These are phyloP conservation scores for Furcifer pardalis DNA, from an alignment of 2,797 vertebrate species.

Conservation along the genomic window DNA sequence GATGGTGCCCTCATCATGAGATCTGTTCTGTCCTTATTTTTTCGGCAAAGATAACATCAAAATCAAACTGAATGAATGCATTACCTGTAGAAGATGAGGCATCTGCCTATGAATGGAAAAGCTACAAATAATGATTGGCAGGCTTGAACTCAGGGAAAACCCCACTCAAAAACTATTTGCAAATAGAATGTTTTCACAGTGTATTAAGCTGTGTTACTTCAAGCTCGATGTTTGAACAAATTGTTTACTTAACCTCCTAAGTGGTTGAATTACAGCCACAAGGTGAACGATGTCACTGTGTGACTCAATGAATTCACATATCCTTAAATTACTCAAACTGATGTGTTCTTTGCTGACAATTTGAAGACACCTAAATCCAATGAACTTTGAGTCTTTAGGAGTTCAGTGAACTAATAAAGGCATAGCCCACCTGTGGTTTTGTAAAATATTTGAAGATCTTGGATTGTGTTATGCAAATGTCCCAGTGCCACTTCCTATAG, in stretches of 20 bases:
- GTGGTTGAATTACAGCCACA: slow-evolving; percentile 60
- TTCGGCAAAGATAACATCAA: too few relatives aligned
- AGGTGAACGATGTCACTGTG: background rate
- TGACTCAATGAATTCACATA: background rate
- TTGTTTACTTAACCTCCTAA: slow-evolving; percentile 56
- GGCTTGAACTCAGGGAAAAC: background rate
- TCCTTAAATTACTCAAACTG: background rate
- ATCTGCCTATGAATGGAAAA: background rate
- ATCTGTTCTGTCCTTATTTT: too few relatives aligned
- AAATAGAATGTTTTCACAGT: background rate
- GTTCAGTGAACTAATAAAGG: too few relatives aligned
- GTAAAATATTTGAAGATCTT: background rate
- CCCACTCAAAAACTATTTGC: background rate
- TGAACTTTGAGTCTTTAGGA: too few relatives aligned
- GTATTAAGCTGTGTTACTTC: slow-evolving; percentile 27
- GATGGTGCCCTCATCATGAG: too few relatives aligned
- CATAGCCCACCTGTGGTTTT: slow-evolving; percentile 29
- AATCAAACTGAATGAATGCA: background rate
- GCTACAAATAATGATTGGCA: background rate
- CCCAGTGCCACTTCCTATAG: accelerated
- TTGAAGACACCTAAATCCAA: too few relatives aligned
- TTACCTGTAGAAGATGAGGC: background rate
- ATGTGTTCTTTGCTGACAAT: background rate
- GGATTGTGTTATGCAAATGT: background rate
- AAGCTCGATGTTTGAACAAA: slow-evolving; percentile 41